A percentile compares a stretch with the other conserved stretches of the same genome.
Conservation (phyloP, 2,797 vertebrate species). For the Aselliscus stoliczkanus region DNA sequence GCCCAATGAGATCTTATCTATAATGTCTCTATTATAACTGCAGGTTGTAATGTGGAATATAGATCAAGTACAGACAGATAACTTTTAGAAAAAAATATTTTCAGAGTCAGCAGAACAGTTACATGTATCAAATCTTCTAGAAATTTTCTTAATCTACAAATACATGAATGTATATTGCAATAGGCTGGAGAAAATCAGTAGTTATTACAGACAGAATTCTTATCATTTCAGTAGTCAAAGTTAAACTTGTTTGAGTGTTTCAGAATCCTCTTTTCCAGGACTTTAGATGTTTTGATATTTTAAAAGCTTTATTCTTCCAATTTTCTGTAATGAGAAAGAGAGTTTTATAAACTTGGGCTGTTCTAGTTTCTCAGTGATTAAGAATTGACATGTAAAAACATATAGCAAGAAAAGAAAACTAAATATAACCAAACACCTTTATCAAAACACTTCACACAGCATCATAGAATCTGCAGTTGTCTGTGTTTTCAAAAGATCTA, state of each 20-base stretch:
- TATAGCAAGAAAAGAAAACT: neutral
- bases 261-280: neutral
- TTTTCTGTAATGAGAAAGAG: slow-evolving; percentile 57
- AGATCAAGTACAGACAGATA: neutral
- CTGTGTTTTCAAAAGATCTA: neutral
- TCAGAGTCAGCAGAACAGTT: neutral
- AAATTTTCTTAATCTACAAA: neutral
- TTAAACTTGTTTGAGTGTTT: slow-evolving; percentile 25
- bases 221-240: neutral
- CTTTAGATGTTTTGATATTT: slow-evolving; percentile 1
- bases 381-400: neutral
- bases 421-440: neutral
- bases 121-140: neutral
- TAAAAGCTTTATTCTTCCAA: slow-evolving; percentile 31
- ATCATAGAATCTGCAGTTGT: neutral
- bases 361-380: slow-evolving; percentile 15
- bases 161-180: neutral
- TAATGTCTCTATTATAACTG: neutral
- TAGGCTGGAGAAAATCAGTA: neutral
- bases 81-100: slow-evolving; percentile 16
- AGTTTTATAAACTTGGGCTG: neutral
- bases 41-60: neutral
- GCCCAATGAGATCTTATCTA: neutral
- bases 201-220: neutral
- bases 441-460: neutral